Evolutionary conservation across 2,113 vertebrate genomes (phyloP).

Genomic region (Brachyhypopomus gauderio): DNA sequence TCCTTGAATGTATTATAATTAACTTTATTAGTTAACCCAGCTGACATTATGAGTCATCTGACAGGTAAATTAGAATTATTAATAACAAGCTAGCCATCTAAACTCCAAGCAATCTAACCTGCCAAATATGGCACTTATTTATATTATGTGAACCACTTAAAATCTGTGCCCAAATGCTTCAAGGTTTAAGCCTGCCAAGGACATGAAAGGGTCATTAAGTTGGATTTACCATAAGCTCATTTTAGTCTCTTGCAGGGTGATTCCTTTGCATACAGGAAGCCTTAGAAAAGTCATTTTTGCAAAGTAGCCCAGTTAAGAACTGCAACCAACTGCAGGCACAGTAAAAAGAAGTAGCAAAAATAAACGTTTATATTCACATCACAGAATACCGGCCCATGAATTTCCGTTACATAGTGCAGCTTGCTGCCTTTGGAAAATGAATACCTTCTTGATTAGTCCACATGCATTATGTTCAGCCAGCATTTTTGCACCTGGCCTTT

Average conservation of each 20-base stretch:
- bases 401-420: too few relatives aligned
- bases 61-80: too few relatives aligned
- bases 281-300: neutral
- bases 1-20: too few relatives aligned
- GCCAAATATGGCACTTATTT: constrained; percentile 11
- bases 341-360: neutral
- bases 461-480: too few relatives aligned
- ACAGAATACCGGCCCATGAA: neutral
- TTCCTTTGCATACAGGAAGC: neutral
- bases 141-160: neutral
- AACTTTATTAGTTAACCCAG: too few relatives aligned
- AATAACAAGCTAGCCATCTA: too few relatives aligned
- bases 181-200: neutral
- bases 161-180: neutral
- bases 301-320: neutral
- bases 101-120: neutral
- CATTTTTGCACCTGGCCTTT: too few relatives aligned
- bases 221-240: constrained; percentile 15
- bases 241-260: neutral
- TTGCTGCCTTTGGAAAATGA: too few relatives aligned
- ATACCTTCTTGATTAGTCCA: too few relatives aligned
- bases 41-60: too few relatives aligned
- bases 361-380: neutral
- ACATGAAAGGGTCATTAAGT: neutral
- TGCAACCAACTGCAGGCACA: neutral